Base-by-base conservation (phyloP, 35 echinoderm and acorn worm species). In the Heliocidaris erythrogramma region DNA sequence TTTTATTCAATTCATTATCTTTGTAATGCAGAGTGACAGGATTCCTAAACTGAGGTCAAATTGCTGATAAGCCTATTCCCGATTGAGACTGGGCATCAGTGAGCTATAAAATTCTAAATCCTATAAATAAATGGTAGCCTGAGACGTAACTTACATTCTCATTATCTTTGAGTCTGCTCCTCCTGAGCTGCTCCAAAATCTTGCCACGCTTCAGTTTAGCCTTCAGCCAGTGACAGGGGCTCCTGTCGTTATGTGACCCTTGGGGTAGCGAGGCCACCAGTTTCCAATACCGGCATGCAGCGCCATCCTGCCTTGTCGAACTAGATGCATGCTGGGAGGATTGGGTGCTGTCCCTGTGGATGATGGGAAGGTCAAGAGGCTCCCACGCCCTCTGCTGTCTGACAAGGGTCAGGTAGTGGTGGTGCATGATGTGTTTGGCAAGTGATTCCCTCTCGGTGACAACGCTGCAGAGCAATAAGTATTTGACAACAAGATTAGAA, bases 161-260 rank as follows among this genome's bases (percentile, higher is more conserved):
- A 59, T 96, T 85, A 32, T 97, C 96, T 65, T 29, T 94, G 78
- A 95, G 93, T 9, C 32, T 94, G 14, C 30, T 49, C 49, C 88
- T 96, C 86, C 91, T 95, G 31, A 96, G 48, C 42, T 93, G 31
- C 31, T 98, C 92, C 17, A 94, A 95, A 29, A 98, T 90, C 61
- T 94, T 96, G 49, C 97, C 97, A 48, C 96, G 92, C 32, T 32
- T 96, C 50, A 98, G 48, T 60, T 98, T 98, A 7, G 97, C 96
- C 86, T 96, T 93, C 56, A 98, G 88, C 97, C 97, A 98, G 65
- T 95, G 92, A 94, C 56, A 96, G 31, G 93, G 60, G 32, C 94
- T 35, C 17, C 49, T 87, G 88, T 93, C 53, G 48, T 96, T 96
- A 88, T 96, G 94, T 88, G 96, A 94, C 56, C 86, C 31, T 7